Base-by-base conservation (phyloP, 2,888 invertebrate species). In the Catocala sponsa region DNA sequence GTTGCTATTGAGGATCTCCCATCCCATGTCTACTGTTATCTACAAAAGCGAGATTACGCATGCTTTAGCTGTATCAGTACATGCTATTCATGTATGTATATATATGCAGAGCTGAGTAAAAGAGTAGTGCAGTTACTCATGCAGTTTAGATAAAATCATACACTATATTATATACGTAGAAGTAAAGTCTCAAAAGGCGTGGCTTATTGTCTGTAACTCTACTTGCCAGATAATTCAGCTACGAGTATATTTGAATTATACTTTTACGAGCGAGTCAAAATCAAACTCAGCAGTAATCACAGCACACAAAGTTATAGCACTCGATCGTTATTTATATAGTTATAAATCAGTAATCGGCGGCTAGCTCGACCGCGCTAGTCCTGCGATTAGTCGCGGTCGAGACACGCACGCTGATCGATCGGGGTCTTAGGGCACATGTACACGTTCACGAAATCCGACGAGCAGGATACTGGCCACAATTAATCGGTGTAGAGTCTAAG, bases 41-140 rank as follows among this genome's bases (percentile, higher is more conserved):
- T 46, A 48, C 33, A 48, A n/a, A 43, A 48, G 48, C 48, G 5
- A 25, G 47, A 13, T 25, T 5, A n/a, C 32, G 10, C 48, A 48
- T 48, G 48, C 48, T 33, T 5, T 0, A 48, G 48, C 32, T 11
- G 15, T 15, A 44, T 7, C 7, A 15, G 25, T 25, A 47, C 47
- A 47, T 47, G 47, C 47, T 44, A 44, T 12, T n/a, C 12, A 44
- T 12, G 42, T 44, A 44, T 12, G 42, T 44, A 13, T 44, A 12
- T 44, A 4, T 12, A 44, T 6, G 12, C 44, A 44, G 5, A 44
- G 44, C 7, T 13, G 6, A 44, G 46, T 9, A 38, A 38, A 2
- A 46, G 15, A 46, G 46, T 15, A 46, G 46, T 15, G 44, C 25
- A 4, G 47, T 25, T 46, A 47, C 48, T 50, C 50, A 50, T 50